Conservation (phyloP, 2,888 invertebrate species). For the Crocallis elinguaria region DNA sequence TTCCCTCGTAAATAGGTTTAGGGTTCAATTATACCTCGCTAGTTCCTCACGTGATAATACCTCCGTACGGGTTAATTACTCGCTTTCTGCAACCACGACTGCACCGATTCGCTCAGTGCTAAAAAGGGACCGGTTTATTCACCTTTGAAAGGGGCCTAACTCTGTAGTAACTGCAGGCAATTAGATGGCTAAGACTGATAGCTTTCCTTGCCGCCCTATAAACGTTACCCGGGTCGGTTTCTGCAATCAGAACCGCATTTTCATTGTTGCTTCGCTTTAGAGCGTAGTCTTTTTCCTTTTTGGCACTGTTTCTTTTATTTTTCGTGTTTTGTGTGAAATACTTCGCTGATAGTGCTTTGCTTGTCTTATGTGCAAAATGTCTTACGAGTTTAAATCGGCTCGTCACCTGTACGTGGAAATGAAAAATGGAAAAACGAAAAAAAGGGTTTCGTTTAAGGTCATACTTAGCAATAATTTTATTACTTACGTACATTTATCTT, state of each 20-base stretch:
- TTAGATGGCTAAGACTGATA: conserved; percentile 73
- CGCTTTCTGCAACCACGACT: conserved; percentile 17
- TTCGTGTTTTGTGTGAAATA: conserved; percentile 45
- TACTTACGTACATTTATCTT: neutral
- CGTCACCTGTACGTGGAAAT: conserved; percentile 69
- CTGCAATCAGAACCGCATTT: conserved; percentile 64
- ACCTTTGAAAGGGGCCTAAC: conserved; percentile 48
- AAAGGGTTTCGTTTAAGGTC: conserved; percentile 77
- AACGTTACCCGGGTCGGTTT: conserved; percentile 43
- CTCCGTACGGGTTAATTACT: neutral
- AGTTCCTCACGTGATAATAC: neutral
- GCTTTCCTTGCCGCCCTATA: conserved; percentile 51
- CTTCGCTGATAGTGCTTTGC: conserved; percentile 37
- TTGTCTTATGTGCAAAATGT: conserved; percentile 63
- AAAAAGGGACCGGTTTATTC: conserved; percentile 62
- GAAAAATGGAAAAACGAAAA: conserved; percentile 68
- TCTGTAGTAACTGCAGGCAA: conserved; percentile 48
- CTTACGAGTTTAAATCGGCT: conserved; percentile 65
- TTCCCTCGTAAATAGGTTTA: neutral
- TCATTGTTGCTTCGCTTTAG: conserved; percentile 52
- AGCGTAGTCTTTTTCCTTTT: conserved; percentile 52
- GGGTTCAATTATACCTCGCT: neutral
- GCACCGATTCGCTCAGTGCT: conserved; percentile 51
- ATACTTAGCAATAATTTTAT: neutral
- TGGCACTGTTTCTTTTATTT: conserved; percentile 46